These are phyloP conservation scores for Diarsia brunnea DNA, from an alignment of 2,888 invertebrate species.

Conservation along the genomic window DNA sequence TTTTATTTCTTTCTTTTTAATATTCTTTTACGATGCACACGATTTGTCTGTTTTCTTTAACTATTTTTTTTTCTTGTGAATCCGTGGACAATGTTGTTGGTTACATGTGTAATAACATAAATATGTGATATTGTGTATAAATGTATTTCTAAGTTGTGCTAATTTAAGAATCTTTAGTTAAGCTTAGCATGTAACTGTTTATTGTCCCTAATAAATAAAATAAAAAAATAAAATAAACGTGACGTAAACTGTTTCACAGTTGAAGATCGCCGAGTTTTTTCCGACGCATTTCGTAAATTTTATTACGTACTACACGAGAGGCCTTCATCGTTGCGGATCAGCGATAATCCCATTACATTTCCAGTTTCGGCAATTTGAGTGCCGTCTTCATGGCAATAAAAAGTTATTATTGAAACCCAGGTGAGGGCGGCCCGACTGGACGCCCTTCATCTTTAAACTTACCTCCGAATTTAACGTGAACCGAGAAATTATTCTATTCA, in stretches of 20 bases:
- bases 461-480: constrained; percentile 46
- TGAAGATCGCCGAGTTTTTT: constrained; percentile 72
- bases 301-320: constrained; percentile 80
- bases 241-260: constrained; percentile 70
- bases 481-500: constrained; percentile 60
- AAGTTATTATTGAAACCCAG: constrained; percentile 82
- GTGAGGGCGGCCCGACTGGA: constrained; percentile 69
- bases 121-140: no score
- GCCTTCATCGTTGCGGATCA: constrained; percentile 84
- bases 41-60: no score
- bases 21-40: no score
- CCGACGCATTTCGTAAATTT: constrained; percentile 78
- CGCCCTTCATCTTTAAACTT: constrained; percentile 60
- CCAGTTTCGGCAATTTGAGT: constrained; percentile 83
- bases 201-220: no score
- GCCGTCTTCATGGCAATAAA: constrained; percentile 80
- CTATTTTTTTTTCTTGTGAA: no score
- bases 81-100: no score
- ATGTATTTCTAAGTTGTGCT: no score
- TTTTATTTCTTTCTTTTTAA: no score
- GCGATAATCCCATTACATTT: constrained; percentile 85
- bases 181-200: no score
- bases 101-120: no score
- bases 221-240: no score
- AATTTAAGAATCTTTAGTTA: no score